Evolutionary conservation across 2,797 vertebrate genomes (phyloP).

Genomic region (Chromis chromis): DNA sequence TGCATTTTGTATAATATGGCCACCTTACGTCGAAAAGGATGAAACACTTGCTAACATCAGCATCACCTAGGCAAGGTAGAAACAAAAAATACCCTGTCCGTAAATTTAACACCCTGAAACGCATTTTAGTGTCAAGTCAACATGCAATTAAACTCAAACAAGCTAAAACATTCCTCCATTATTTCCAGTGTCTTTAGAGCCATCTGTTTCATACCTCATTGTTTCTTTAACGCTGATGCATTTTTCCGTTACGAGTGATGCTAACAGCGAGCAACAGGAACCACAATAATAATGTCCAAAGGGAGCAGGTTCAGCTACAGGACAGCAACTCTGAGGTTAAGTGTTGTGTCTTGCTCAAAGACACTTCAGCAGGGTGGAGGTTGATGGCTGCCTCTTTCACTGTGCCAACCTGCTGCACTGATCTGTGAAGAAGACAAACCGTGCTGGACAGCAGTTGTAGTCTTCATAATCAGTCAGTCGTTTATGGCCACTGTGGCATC

Average conservation of each 20-base stretch:
- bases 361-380: constrained; percentile 10
- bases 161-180: background rate
- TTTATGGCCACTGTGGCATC: background rate
- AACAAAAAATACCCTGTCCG: background rate
- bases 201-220: background rate
- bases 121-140: constrained; percentile 22
- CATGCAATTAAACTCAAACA: constrained; percentile 36
- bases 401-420: background rate
- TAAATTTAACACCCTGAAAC: constrained; percentile 12
- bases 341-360: background rate
- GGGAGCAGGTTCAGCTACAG: constrained; percentile 1
- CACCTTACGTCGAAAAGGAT: constrained; percentile 10
- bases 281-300: constrained; percentile 8
- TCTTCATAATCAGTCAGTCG: background rate
- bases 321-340: constrained; percentile 3
- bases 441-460: background rate
- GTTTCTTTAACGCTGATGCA: background rate
- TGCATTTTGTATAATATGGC: too few species aligned
- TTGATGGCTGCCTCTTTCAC: background rate
- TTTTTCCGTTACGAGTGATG: background rate
- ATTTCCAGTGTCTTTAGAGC: background rate
- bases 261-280: constrained; percentile 8
- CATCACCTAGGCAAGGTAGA: background rate
- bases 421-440: background rate
- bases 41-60: background rate